Conservation (phyloP, 2,113 vertebrate species). For the Actinemys pallida region DNA sequence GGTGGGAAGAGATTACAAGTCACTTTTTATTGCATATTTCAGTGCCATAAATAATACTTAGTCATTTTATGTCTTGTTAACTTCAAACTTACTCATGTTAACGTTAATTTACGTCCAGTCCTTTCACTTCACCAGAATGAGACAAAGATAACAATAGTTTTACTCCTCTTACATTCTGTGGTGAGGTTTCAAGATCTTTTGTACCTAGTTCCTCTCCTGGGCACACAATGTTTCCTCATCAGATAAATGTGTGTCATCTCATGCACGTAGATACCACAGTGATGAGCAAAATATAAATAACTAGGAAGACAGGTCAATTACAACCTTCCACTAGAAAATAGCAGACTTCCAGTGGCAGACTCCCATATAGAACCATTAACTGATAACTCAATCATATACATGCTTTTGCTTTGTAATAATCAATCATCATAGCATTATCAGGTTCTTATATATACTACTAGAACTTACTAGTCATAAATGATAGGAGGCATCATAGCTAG, state of each 20-base stretch:
- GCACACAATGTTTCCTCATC: not conserved
- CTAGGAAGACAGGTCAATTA: constrained; percentile 4
- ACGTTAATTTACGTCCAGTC: not conserved
- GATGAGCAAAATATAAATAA: not conserved
- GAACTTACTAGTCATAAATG: constrained; percentile 17
- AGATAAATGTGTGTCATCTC: not conserved
- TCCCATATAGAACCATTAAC: not conserved
- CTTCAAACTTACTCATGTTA: not conserved
- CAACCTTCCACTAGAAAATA: not conserved
- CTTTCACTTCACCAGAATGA: not conserved
- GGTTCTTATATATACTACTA: not conserved
- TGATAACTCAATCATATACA: not conserved
- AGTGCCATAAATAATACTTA: not conserved
- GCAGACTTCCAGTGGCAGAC: constrained; percentile 6
- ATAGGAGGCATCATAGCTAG: not conserved
- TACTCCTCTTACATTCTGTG: not conserved
- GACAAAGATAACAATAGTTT: rapidly evolving
- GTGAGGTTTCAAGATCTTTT: not conserved
- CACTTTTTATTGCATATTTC: not conserved
- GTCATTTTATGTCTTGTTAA: not conserved
- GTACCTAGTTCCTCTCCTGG: not conserved
- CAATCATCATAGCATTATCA: not conserved
- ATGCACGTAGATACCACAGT: not conserved
- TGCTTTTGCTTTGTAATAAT: not conserved
- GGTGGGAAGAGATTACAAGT: not conserved